These are phyloP conservation scores for Xestoiulus laeticollis DNA, from an alignment of 2,888 invertebrate genomes.

Conservation along the genomic window DNA sequence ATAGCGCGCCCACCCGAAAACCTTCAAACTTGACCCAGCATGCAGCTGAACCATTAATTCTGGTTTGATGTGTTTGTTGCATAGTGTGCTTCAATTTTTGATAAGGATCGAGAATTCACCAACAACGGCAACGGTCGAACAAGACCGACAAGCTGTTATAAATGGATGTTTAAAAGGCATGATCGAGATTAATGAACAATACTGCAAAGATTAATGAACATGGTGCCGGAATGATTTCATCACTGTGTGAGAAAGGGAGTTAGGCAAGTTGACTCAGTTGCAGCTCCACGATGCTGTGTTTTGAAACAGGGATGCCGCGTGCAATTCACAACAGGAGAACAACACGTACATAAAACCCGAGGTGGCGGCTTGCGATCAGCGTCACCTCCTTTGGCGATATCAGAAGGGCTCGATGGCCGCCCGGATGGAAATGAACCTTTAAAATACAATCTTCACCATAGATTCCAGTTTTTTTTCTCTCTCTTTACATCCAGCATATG, in stretches of 20 bases:
- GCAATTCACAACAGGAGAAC: constrained; percentile 41
- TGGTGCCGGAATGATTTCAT: constrained; percentile 41
- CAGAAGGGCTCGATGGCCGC: background rate
- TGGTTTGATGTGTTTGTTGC: constrained; percentile 49
- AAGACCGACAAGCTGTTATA: constrained; percentile 49
- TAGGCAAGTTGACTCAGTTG: constrained; percentile 40
- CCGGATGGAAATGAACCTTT: constrained; percentile 20
- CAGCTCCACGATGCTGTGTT: constrained; percentile 38
- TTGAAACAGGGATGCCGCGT: constrained; percentile 36
- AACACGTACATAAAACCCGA: constrained; percentile 38
- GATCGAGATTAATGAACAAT: constrained; percentile 54
- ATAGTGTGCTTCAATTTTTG: constrained; percentile 49
- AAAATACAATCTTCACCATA: constrained; percentile 6
- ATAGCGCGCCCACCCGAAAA: constrained; percentile 24
- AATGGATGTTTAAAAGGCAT: constrained; percentile 53
- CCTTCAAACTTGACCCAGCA: constrained; percentile 39
- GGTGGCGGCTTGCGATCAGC: constrained; percentile 24
- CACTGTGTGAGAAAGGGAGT: constrained; percentile 46
- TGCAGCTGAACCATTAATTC: constrained; percentile 41
- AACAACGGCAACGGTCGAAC: constrained; percentile 45
- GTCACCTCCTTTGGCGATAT: constrained; percentile 6
- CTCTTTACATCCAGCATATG: background rate
- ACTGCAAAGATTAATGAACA: constrained; percentile 51
- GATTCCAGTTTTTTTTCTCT: constrained; percentile 6
- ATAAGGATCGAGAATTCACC: constrained; percentile 47